Conservation (phyloP, 2,797 vertebrate species). For the Cyclura pinguis region DNA sequence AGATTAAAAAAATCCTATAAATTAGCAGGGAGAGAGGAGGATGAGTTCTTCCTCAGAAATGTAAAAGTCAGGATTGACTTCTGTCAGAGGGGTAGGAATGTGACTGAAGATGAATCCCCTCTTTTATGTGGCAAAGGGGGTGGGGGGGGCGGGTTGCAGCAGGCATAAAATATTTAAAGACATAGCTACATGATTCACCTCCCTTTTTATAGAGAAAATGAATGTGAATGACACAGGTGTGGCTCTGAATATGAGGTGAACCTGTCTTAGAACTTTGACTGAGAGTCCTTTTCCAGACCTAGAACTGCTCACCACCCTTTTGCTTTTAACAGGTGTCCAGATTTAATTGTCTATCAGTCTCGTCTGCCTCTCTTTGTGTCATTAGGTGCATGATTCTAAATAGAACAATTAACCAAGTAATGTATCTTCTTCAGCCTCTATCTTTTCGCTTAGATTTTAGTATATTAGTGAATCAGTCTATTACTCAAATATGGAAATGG, state of each 20-base stretch:
- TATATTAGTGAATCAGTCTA: neutral
- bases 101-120: neutral
- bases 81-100: neutral
- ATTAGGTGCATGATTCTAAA: neutral
- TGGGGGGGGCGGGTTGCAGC: neutral
- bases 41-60: conserved; percentile 12
- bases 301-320: neutral
- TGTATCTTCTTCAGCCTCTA: too few relatives aligned
- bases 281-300: neutral
- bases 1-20: neutral
- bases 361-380: neutral
- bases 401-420: neutral
- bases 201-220: neutral
- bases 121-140: neutral
- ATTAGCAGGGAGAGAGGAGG: neutral
- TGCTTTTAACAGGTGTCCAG: neutral
- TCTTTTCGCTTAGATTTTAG: neutral
- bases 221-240: neutral
- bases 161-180: neutral
- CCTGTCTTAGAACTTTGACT: neutral
- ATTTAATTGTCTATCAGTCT: neutral
- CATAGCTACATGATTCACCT: neutral
- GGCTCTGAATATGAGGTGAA: neutral
- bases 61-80: neutral
- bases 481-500: neutral